Conservation (phyloP, 2,888 invertebrate genomes). For the Vesta saturnalis region DNA sequence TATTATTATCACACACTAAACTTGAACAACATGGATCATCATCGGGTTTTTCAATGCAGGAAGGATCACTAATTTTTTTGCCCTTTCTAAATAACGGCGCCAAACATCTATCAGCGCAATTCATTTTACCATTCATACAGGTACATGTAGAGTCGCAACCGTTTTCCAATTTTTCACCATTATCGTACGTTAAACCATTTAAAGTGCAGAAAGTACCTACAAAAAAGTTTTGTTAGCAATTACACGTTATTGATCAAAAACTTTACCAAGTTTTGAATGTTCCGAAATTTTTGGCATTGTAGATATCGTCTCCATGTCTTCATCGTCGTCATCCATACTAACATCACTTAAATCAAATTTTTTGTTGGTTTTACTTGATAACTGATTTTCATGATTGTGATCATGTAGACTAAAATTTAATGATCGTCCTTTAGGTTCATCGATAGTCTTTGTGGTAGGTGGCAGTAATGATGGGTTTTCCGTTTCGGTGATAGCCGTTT, state of each 20-base stretch:
- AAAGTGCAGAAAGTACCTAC: constrained; percentile 53
- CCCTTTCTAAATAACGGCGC: constrained; percentile 77
- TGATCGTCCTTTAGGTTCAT: constrained; percentile 56
- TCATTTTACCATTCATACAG: constrained; percentile 75
- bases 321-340: constrained; percentile 76
- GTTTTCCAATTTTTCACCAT: constrained; percentile 76
- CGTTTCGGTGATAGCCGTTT: constrained; percentile 14
- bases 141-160: constrained; percentile 83
- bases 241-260: background rate
- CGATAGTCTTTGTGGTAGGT: constrained; percentile 26
- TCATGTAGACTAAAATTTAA: constrained; percentile 56
- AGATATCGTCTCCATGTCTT: constrained; percentile 44
- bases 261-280: constrained; percentile 18
- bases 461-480: constrained; percentile 6
- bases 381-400: constrained; percentile 49
- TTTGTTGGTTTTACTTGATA: constrained; percentile 45
- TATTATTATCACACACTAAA: constrained; percentile 74
- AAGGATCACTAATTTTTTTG: constrained; percentile 72
- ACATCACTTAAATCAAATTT: constrained; percentile 78
- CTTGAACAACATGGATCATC: constrained; percentile 77
- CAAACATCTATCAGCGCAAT: constrained; percentile 77
- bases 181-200: constrained; percentile 63
- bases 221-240: background rate
- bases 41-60: constrained; percentile 76
- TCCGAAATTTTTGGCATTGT: constrained; percentile 9